These are phyloP conservation scores for Cyanistes caeruleus DNA, from an alignment of 2,113 vertebrate species.

Conservation along the genomic window DNA sequence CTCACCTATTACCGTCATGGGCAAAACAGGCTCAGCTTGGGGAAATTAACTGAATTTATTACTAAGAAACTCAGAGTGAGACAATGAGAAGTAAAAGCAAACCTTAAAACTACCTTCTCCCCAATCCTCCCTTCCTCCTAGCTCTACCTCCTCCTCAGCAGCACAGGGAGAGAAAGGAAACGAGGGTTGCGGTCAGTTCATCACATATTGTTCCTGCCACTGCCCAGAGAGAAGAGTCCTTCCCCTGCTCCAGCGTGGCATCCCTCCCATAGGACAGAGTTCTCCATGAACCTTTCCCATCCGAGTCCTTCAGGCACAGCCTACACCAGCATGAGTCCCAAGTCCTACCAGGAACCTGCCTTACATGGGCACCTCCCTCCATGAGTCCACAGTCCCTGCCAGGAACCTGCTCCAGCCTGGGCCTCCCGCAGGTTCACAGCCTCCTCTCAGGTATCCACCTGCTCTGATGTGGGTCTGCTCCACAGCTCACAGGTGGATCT, in stretches of 20 bases:
- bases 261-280: neutral
- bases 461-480: neutral
- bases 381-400: neutral
- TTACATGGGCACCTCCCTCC: neutral
- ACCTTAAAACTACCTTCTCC: neutral
- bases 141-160: neutral
- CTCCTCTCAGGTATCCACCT: neutral
- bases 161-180: neutral
- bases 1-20: fast-evolving
- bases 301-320: neutral
- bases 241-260: neutral
- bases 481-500: fast-evolving
- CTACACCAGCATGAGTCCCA: neutral
- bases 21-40: neutral
- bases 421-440: neutral
- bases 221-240: neutral
- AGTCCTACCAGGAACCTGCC: neutral
- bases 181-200: neutral
- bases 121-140: neutral
- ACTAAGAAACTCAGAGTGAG: neutral
- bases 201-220: neutral
- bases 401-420: neutral
- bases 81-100: neutral
- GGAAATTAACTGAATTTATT: neutral
- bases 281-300: neutral